A percentile compares a stretch with the other conserved stretches of the same genome.
Conservation (phyloP, 2,888 invertebrate genomes). For the Calameuta pallipes region DNA sequence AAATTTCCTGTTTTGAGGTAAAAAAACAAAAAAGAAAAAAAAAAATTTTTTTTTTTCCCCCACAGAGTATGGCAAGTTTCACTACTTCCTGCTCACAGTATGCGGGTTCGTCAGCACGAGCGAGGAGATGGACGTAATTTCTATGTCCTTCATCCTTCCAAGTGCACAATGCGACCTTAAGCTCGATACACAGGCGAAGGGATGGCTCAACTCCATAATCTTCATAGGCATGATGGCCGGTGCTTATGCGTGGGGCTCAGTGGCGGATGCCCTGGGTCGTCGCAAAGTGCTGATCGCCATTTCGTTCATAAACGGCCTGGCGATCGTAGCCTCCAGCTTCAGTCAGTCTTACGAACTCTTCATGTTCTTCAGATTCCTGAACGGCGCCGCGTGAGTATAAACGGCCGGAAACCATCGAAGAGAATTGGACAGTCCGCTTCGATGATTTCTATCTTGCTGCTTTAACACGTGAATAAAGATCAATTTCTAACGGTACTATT, state of each 20-base stretch:
- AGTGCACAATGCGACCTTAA: conserved; percentile 93
- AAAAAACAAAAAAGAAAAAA: conserved; percentile 13
- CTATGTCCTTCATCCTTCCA: conserved; percentile 93
- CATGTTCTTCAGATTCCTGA: conserved; percentile 90
- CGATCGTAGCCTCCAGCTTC: conserved; percentile 91
- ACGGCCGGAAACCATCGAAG: neutral
- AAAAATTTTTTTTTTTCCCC: conserved; percentile 16
- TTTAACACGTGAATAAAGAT: no score
- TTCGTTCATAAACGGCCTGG: conserved; percentile 89
- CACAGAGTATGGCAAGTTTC: conserved; percentile 87
- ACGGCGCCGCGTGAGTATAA: conserved; percentile 90
- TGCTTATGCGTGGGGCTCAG: conserved; percentile 92
- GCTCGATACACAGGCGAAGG: conserved; percentile 87
- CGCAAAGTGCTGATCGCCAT: conserved; percentile 90
- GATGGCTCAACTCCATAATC: conserved; percentile 84
- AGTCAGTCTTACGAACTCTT: conserved; percentile 89
- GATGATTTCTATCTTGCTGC: no score
- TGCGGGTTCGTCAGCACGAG: conserved; percentile 95
- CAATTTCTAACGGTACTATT: neutral
- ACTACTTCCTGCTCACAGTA: conserved; percentile 88
- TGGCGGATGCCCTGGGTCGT: conserved; percentile 89
- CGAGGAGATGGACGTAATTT: conserved; percentile 96
- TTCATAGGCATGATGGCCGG: conserved; percentile 95
- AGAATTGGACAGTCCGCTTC: no score
- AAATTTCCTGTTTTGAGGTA: neutral